These are phyloP conservation scores for Synanthedon myopaeformis DNA, from an alignment of 2,888 invertebrate species.

Conservation along the genomic window DNA sequence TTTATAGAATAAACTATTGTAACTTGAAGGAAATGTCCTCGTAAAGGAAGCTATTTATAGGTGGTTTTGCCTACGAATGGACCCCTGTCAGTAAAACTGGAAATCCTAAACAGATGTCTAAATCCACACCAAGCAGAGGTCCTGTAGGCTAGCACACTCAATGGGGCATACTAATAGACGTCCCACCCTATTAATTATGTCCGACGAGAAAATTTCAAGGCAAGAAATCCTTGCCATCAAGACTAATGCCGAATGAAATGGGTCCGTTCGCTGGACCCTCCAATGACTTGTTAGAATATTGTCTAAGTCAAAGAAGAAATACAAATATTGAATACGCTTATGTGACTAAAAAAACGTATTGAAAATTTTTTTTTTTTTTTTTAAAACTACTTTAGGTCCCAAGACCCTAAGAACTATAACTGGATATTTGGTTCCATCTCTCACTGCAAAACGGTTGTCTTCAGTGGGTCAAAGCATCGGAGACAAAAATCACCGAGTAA, in stretches of 20 bases:
- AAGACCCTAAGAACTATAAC: no score
- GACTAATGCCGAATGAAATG: conserved; percentile 65
- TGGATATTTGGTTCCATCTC: no score
- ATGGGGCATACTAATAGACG: conserved; percentile 54
- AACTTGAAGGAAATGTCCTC: neutral
- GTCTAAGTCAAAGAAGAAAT: neutral
- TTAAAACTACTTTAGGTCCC: no score
- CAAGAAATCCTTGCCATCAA: conserved; percentile 61
- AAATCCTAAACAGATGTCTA: conserved; percentile 22
- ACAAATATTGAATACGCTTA: neutral
- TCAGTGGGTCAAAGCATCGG: no score
- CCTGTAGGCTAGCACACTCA: conserved; percentile 29
- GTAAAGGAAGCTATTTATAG: neutral
- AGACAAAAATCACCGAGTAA: no score
- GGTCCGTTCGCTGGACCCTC: conserved; percentile 48
- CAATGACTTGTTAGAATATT: conserved; percentile 25
- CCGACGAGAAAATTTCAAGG: conserved; percentile 62
- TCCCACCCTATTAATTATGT: conserved; percentile 57
- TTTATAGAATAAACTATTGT: no score
- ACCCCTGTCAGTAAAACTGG: neutral
- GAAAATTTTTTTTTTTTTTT: no score
- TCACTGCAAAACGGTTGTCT: no score
- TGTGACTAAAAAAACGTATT: no score
- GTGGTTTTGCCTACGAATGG: neutral
- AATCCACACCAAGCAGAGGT: conserved; percentile 17